These are phyloP conservation scores for Nebria salina DNA, from an alignment of 2,888 invertebrate genomes.

Conservation along the genomic window DNA sequence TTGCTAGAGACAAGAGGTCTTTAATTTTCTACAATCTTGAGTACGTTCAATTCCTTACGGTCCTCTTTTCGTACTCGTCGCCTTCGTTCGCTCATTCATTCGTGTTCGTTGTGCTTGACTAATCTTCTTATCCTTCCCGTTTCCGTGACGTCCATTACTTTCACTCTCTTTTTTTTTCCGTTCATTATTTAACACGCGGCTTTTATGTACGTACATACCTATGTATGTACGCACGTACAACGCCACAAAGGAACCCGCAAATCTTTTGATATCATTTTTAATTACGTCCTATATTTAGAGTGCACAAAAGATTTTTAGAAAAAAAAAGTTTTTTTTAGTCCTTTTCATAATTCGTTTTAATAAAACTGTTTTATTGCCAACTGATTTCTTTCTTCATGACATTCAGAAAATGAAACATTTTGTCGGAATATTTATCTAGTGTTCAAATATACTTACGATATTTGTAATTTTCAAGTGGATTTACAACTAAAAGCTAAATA, in stretches of 20 bases:
- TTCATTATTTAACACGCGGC: slow-evolving; percentile 39
- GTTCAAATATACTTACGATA: no score
- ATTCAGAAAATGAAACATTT: no score
- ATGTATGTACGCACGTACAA: background rate
- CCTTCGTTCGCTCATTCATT: background rate
- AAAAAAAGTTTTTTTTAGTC: background rate
- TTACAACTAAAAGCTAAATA: no score
- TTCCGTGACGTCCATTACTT: slow-evolving; percentile 42
- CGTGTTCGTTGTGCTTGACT: slow-evolving; percentile 19
- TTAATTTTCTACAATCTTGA: slow-evolving; percentile 39
- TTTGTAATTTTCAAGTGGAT: no score
- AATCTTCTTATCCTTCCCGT: slow-evolving; percentile 40
- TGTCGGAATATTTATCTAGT: no score
- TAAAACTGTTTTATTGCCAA: slow-evolving; percentile 25
- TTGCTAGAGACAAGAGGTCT: slow-evolving; percentile 29
- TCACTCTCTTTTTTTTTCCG: slow-evolving; percentile 33
- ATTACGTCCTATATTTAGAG: slow-evolving; percentile 27
- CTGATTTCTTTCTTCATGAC: slow-evolving; percentile 23
- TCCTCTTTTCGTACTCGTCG: background rate
- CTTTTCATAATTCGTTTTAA: slow-evolving; percentile 37
- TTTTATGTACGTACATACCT: background rate
- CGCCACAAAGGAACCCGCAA: slow-evolving; percentile 33
- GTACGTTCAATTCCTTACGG: slow-evolving; percentile 34
- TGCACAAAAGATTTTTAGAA: slow-evolving; percentile 7
- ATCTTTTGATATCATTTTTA: slow-evolving; percentile 42